Percentiles rank a stretch among this genome's conserved stretches.
These are phyloP conservation scores for Tachina lurida DNA, from an alignment of 2,888 invertebrate species.

Conservation along the genomic window DNA sequence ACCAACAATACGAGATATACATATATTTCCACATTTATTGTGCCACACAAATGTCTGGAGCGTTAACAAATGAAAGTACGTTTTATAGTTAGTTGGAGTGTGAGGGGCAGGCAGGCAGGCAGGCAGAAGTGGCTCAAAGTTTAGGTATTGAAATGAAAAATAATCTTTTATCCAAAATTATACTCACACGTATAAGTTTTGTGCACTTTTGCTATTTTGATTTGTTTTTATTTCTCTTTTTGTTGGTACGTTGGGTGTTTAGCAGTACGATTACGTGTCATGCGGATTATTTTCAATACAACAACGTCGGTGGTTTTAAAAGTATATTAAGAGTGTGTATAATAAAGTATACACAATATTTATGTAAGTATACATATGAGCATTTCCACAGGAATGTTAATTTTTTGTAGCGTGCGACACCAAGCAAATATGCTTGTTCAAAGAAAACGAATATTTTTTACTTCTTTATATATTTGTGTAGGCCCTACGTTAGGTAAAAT, in stretches of 20 bases:
- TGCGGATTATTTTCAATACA: constrained; percentile 49
- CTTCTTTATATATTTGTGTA: too few relatives aligned
- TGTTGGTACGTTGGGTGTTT: constrained; percentile 23
- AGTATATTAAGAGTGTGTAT: neutral
- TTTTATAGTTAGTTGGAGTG: constrained; percentile 17
- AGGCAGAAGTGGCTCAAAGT: constrained; percentile 8
- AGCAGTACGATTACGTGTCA: constrained; percentile 57
- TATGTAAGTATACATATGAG: neutral
- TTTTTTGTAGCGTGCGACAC: too few relatives aligned
- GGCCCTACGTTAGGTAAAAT: too few relatives aligned
- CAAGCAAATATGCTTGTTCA: too few relatives aligned
- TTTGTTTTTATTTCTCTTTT: constrained; percentile 9
- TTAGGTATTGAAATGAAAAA: constrained; percentile 61
- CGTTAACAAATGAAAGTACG: constrained; percentile 27
- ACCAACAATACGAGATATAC: constrained; percentile 29
- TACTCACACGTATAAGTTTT: constrained; percentile 61
- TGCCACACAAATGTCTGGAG: neutral
- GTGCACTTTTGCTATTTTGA: constrained; percentile 29
- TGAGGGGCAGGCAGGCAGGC: too few relatives aligned
- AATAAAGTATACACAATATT: neutral
- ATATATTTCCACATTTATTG: constrained; percentile 22
- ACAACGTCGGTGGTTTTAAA: constrained; percentile 14
- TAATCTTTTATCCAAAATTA: constrained; percentile 62
- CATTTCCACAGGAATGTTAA: too few relatives aligned
- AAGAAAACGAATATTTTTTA: too few relatives aligned